A percentile compares a stretch with the other conserved stretches of the same genome.
Evolutionary conservation across 2,797 vertebrate genomes (phyloP).

Genomic region (Lacerta bilineata): DNA sequence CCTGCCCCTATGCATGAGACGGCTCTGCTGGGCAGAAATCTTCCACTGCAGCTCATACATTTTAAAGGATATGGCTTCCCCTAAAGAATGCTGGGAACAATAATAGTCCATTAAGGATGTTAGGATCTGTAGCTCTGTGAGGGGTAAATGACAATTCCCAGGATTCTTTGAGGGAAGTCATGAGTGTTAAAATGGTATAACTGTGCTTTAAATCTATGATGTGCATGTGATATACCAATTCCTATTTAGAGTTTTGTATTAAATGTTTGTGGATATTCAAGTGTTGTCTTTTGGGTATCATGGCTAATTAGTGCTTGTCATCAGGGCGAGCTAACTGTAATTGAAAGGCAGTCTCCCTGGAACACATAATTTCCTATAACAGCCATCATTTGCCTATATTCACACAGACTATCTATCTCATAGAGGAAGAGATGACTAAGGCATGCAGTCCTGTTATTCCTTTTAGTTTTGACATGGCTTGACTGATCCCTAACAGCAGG

Average conservation of each 20-base stretch:
- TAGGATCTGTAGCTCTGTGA: too few species aligned
- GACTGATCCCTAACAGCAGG: background rate
- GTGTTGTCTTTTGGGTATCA: constrained; percentile 54
- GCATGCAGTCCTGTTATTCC: background rate
- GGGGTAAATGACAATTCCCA: too few species aligned
- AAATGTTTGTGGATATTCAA: constrained; percentile 67
- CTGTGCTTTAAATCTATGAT: too few species aligned
- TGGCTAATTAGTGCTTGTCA: constrained; percentile 62
- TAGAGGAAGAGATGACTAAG: background rate
- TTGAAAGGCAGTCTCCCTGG: constrained; percentile 70
- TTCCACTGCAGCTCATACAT: too few species aligned
- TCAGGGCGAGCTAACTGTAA: constrained; percentile 61
- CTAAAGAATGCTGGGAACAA: too few species aligned
- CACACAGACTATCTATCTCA: constrained; percentile 38
- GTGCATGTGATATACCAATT: constrained; percentile 9
- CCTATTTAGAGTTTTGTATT: constrained; percentile 53
- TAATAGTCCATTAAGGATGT: too few species aligned
- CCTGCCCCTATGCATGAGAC: too few species aligned
- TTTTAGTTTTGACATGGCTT: background rate
- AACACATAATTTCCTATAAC: constrained; percentile 68
- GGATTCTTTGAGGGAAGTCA: too few species aligned
- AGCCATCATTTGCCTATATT: constrained; percentile 10
- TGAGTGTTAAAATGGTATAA: too few species aligned
- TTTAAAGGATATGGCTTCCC: too few species aligned
- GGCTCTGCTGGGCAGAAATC: too few species aligned